Conservation (phyloP, 37 sponge, comb jelly and placozoan species). For the Lycopodina hypogea region DNA sequence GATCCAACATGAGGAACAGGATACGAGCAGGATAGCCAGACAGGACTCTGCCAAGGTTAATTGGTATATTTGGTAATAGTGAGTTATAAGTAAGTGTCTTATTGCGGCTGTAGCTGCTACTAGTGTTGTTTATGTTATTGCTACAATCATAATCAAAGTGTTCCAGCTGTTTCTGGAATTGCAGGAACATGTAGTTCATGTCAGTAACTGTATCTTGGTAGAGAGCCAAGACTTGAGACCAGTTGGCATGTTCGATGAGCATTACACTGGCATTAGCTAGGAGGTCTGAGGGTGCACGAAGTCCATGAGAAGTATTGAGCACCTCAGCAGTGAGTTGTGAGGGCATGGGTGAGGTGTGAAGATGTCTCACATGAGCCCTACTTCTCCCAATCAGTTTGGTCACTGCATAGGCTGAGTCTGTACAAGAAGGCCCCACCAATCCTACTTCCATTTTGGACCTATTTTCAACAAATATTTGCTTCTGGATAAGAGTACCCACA, state of each 20-base stretch:
- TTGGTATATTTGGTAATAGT: background rate
- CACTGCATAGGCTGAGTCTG: background rate
- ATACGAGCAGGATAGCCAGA: background rate
- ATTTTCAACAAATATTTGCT: background rate
- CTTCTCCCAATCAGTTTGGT: background rate
- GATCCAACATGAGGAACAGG: background rate
- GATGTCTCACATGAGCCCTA: background rate
- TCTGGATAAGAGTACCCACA: background rate
- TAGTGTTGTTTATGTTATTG: too few species aligned
- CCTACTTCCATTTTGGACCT: background rate
- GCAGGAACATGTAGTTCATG: conserved; percentile 5
- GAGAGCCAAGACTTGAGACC: background rate
- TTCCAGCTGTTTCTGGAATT: background rate
- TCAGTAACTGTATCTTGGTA: background rate
- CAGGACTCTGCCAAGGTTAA: background rate
- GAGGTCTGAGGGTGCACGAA: background rate
- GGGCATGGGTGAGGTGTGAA: conserved; percentile 3
- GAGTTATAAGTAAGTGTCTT: background rate
- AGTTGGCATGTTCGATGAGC: background rate
- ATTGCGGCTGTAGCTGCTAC: background rate
- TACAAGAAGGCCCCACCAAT: background rate
- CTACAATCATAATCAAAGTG: too few species aligned
- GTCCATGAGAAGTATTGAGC: background rate
- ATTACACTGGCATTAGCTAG: background rate
- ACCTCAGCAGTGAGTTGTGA: background rate